phyloP scores from a whole-genome alignment of 2,797 vertebrate species.

The Sebastes jordani region DNA sequence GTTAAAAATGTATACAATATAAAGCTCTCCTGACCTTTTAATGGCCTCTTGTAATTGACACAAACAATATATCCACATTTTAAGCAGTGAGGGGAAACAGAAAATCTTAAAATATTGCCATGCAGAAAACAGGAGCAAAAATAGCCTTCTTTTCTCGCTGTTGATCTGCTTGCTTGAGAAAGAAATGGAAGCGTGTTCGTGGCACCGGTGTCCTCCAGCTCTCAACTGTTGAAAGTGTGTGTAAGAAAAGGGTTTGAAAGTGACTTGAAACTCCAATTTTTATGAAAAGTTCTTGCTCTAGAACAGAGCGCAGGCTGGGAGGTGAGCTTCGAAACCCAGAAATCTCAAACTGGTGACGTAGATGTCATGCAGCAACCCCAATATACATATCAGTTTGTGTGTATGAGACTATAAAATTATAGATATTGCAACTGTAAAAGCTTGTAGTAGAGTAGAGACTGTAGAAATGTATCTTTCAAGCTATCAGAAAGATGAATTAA shows the following conservation, averaged over 20 bases:
- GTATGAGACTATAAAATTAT: background rate
- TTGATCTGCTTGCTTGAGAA: conserved; percentile 8
- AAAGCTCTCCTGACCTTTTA: background rate
- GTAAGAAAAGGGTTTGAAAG: conserved; percentile 6
- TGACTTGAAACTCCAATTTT: conserved; percentile 4
- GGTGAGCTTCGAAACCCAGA: conserved; percentile 12
- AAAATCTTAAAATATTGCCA: background rate
- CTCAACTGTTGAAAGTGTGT: conserved; percentile 26
- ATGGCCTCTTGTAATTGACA: background rate
- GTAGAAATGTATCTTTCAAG: background rate
- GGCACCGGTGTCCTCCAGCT: conserved; percentile 5
- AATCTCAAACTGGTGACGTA: background rate
- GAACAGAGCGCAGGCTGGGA: background rate
- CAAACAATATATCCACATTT: background rate
- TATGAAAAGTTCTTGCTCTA: conserved; percentile 12
- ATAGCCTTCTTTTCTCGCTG: background rate
- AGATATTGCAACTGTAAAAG: background rate
- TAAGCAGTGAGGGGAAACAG: background rate
- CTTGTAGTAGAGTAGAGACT: background rate
- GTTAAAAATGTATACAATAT: background rate
- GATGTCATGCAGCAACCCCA: background rate
- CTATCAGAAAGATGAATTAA: background rate
- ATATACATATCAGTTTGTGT: background rate
- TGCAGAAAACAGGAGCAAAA: conserved; percentile 5
- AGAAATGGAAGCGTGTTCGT: conserved; percentile 18